Conservation (phyloP, 2,888 invertebrate species). For the Uropetala carovei region DNA sequence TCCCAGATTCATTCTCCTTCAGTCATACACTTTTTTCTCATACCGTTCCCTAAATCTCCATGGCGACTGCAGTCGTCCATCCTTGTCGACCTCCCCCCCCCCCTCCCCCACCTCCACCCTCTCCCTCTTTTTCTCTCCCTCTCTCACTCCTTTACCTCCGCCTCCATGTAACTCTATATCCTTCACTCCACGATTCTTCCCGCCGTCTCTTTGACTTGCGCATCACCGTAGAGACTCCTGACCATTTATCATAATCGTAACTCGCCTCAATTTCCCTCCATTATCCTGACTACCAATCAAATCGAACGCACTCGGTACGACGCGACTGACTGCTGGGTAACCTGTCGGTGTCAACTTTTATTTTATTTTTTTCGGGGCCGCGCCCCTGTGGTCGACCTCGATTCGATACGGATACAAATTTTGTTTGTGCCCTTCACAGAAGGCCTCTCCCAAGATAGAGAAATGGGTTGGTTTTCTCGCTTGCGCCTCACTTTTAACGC, state of each 20-base stretch:
- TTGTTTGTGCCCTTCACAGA: neutral
- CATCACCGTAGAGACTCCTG: neutral
- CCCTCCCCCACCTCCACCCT: neutral
- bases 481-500: no score
- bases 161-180: neutral
- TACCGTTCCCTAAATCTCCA: neutral
- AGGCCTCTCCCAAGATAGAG: neutral
- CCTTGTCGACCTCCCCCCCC: neutral
- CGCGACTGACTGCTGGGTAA: neutral
- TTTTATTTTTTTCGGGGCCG: neutral
- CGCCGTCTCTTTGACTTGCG: neutral
- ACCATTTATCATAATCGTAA: slow-evolving; percentile 7
- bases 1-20: neutral
- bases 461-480: neutral
- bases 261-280: slow-evolving; percentile 21
- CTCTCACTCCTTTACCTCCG: no score
- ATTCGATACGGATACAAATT: neutral
- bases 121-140: neutral
- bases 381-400: neutral
- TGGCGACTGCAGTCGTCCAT: neutral
- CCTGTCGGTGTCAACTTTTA: neutral
- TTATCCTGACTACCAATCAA: slow-evolving; percentile 26
- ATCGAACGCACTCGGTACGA: neutral
- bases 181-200: neutral
- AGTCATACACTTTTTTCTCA: neutral